These are phyloP conservation scores for Adelognathus sp. DNA, from an alignment of 2,888 invertebrate genomes.

Conservation along the genomic window DNA sequence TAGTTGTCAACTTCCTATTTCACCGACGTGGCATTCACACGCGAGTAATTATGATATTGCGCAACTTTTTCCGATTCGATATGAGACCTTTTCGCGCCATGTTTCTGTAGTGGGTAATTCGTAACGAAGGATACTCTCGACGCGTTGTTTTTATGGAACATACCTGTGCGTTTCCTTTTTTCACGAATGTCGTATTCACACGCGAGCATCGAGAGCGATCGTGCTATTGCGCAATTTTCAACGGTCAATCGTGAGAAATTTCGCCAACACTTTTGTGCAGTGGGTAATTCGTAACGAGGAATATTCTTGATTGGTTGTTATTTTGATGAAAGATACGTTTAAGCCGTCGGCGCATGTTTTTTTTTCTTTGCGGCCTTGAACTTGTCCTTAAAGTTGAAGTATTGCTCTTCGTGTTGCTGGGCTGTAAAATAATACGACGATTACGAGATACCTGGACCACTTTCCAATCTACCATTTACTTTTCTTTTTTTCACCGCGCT, in stretches of 20 bases:
- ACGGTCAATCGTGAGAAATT: not conserved
- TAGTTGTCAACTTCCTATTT: not conserved
- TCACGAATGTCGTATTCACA: not conserved
- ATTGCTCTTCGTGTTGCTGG: not conserved
- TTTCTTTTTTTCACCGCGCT: conserved; percentile 1
- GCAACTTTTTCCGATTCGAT: not conserved
- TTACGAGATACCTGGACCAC: conserved; percentile 30
- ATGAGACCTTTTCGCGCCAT: not conserved
- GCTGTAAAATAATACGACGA: conserved; percentile 12
- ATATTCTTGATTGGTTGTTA: not conserved
- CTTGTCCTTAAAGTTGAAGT: conserved; percentile 23
- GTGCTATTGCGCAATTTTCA: not conserved
- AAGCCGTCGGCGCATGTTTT: not conserved
- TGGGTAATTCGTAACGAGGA: not conserved
- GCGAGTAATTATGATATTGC: not conserved
- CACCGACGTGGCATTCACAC: conserved; percentile 1
- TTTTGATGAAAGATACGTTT: not conserved
- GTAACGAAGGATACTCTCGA: not conserved
- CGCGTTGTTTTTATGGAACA: not conserved
- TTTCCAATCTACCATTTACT: conserved; percentile 36
- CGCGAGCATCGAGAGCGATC: not conserved
- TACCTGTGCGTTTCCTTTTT: not conserved
- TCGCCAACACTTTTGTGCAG: not conserved
- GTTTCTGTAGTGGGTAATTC: not conserved
- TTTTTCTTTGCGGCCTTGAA: conserved; percentile 9